Evolutionary conservation across 1,140 invertebrate genomes (phyloP), one percentile per base, ranked within the genome.

Genomic region (Drosophila albomicans): DNA sequence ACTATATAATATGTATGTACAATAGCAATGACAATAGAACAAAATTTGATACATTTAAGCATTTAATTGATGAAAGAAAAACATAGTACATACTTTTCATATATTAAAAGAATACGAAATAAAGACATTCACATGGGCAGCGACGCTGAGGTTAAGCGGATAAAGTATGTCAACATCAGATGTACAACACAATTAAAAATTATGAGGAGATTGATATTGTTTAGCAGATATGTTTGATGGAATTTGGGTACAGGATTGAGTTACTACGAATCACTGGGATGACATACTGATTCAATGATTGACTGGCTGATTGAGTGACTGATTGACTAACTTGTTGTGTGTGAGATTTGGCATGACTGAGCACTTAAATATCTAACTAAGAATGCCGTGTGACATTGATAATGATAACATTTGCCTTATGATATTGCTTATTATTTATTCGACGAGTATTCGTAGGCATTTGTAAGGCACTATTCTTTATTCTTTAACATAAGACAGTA

Each of bases 41-140:
- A 65, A 74, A 58, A 84, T 63, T 73, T 68, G 63, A 88, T 88
- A 81, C 86, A 85, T 89, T 81, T 81, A 65, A 81, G 85, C 84
- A 67, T 71, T 84, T 84, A 75, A 78, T 51, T 72, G 16, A 67
- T 72, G 16, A 67, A 65, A 49, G 41, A 68, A 78, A 75, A 66
- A 49, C 46, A 69, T 74, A 70, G 28, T 30, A 20, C 63, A 70
- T 20, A 32, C 20, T 25, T 25, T 25, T 25, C 3, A 61, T 45
- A 63, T 69, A 78, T 62, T 64, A 77, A 75, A 43, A 67, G 51
- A 70, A 28, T 1, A 57, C 45, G 46, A 61, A 67, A 28, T 41
- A 65, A 56, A 52, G 35, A 32, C 32, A 72, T 65, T 62, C 61
- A 66, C 28, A 70, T 41, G 20, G 43, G 43, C 61, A 56, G 28